Evolutionary conservation across 2,113 vertebrate genomes (phyloP).

Genomic region (Dicrurus megarhynchus): DNA sequence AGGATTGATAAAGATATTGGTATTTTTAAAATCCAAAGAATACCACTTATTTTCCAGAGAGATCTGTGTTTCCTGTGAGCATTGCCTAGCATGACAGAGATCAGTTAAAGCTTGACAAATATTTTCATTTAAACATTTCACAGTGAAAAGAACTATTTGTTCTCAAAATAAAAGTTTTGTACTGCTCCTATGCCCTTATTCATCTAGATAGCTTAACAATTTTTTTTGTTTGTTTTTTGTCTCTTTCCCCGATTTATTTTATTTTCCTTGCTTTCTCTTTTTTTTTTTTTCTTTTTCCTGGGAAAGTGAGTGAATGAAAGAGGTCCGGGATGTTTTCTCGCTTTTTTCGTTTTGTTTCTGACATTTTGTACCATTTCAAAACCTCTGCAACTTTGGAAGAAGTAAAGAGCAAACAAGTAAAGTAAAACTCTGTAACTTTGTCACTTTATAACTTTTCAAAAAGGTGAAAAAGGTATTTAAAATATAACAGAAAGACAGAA

Average conservation of each 20-base stretch:
- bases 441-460: background rate
- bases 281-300: background rate
- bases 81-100: background rate
- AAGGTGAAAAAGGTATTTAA: background rate
- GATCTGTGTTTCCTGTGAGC: background rate
- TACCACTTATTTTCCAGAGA: background rate
- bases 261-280: background rate
- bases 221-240: background rate
- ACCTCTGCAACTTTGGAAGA: background rate
- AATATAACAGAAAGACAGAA: background rate
- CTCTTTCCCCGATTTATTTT: background rate
- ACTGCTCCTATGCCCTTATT: background rate
- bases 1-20: background rate
- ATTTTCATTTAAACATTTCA: background rate
- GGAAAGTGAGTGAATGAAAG: background rate
- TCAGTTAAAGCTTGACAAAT: background rate
- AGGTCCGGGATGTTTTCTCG: fast-evolving
- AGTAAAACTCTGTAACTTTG: background rate
- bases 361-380: background rate
- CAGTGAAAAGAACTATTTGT: background rate
- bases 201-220: background rate
- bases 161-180: background rate
- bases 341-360: background rate
- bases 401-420: background rate
- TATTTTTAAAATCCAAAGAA: background rate